Percentiles rank a stretch among this genome's conserved stretches.
These are phyloP conservation scores for Sorex fumeus DNA, from an alignment of 2,113 vertebrate genomes.

Conservation along the genomic window DNA sequence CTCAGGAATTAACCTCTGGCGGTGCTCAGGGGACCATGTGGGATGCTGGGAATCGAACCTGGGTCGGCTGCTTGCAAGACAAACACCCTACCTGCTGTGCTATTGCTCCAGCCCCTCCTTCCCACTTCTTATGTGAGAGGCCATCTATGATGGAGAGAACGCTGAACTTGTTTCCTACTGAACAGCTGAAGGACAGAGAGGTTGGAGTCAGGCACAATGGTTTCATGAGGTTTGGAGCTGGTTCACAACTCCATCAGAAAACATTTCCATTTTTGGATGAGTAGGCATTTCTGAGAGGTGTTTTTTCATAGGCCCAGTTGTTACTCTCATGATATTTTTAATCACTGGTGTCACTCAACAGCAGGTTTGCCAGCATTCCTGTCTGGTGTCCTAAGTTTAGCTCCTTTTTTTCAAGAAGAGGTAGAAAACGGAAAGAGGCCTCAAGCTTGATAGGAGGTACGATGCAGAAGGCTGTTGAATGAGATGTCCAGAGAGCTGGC, in stretches of 20 bases:
- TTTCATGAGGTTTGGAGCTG: conserved; percentile 78
- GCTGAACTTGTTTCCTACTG: conserved; percentile 76
- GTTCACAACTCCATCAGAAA: conserved; percentile 69
- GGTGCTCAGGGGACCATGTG: no score
- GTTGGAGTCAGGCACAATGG: conserved; percentile 44
- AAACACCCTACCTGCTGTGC: no score
- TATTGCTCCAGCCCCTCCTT: no score
- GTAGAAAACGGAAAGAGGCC: background rate
- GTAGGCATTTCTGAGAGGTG: conserved; percentile 61
- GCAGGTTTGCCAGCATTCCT: background rate
- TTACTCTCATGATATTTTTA: background rate
- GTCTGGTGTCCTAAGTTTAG: background rate
- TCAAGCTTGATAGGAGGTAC: background rate
- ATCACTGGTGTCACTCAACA: background rate
- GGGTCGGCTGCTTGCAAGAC: no score
- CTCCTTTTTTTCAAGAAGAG: conserved; percentile 30
- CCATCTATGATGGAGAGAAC: conserved; percentile 63
- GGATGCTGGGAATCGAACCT: no score
- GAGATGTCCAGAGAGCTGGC: background rate
- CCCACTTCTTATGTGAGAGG: conserved; percentile 72
- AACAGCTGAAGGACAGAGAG: conserved; percentile 73
- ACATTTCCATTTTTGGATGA: conserved; percentile 57
- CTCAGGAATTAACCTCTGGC: no score
- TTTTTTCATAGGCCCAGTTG: conserved; percentile 62
- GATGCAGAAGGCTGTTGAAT: background rate